Evolutionary conservation across 2,113 vertebrate genomes (phyloP).

Genomic region (Aegotheles bennettii): DNA sequence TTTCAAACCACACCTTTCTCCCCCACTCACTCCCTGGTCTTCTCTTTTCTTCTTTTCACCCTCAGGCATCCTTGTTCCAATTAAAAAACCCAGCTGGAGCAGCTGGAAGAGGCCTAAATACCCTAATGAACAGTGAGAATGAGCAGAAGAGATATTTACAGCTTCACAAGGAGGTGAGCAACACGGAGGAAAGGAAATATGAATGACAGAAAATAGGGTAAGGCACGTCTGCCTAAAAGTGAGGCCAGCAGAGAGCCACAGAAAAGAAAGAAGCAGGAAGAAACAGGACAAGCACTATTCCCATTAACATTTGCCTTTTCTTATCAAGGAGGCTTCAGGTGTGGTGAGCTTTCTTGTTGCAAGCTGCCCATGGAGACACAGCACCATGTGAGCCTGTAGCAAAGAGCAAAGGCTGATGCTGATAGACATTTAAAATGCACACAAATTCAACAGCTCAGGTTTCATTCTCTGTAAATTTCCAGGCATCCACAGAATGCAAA

Average conservation of each 20-base stretch:
- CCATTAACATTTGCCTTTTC: neutral
- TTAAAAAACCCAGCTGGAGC: slow-evolving; percentile 7
- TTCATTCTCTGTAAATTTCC: neutral
- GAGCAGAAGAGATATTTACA: neutral
- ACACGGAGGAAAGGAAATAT: neutral
- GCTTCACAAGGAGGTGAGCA: neutral
- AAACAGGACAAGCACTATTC: neutral
- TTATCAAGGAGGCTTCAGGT: neutral
- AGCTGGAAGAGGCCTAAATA: slow-evolving; percentile 8
- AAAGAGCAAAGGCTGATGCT: neutral
- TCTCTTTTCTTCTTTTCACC: neutral
- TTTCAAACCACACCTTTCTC: neutral
- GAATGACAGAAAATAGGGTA: neutral
- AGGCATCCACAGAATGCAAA: neutral
- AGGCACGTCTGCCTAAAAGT: neutral
- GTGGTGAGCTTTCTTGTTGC: neutral
- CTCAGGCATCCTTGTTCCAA: slow-evolving; percentile 1
- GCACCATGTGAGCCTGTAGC: neutral
- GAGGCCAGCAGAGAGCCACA: neutral
- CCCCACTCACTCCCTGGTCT: neutral
- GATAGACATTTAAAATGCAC: neutral
- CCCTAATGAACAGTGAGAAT: neutral
- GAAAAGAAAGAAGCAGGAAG: neutral
- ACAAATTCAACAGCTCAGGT: neutral
- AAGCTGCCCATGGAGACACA: neutral